Evolutionary conservation across 30 jellyfish, hydroid and myxozoan species (phyloP), one percentile per base, ranked within the genome.

Genomic region (Turritopsis dohrnii): DNA sequence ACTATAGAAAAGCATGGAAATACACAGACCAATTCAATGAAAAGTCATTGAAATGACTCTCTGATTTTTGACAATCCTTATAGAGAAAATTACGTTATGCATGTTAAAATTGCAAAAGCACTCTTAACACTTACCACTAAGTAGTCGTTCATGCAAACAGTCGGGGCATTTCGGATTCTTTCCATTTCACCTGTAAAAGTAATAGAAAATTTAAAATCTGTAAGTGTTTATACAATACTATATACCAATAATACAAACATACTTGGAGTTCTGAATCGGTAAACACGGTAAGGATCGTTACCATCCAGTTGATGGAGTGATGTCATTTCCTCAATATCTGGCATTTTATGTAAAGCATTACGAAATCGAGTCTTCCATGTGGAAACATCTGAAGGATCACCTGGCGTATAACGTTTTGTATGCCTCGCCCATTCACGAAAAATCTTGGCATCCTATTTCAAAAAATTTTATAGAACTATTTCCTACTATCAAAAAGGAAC

Each of bases 311-410:
- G 88, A 72, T 88, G 88, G 76, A 75, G 16, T 7, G 71, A 21
- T 20, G 81, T 21, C 84, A 83, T 29, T 76, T 92, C 98, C 60
- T 92, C 98, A 30, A 92, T 92, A 41, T 92, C 98, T 80, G 93
- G 96, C 79, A 92, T 72, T 53, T 92, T 92, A 76, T 92, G 89
- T 79, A 92, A 76, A 4, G 98, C 98, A 88, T 90, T 82, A 19
- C 98, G 94, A 83, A 92, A 92, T 22, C 98, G 65, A 18, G 98
- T 92, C 74, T 92, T 92, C 98, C 98, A 92, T 3, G 98, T 92
- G 21, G 98, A 92, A 19, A 91, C 85, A 76, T 92, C 98, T 0
- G 98, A 83, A 1, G 96, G 98, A 30, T 92, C 96, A 16, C 98
- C 98, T 21, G 52, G 86, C 28, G 76, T 81, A 82, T 76, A 87